phyloP scores from a whole-genome alignment of 2,113 vertebrate species.

The Elaphurus davidianus region DNA sequence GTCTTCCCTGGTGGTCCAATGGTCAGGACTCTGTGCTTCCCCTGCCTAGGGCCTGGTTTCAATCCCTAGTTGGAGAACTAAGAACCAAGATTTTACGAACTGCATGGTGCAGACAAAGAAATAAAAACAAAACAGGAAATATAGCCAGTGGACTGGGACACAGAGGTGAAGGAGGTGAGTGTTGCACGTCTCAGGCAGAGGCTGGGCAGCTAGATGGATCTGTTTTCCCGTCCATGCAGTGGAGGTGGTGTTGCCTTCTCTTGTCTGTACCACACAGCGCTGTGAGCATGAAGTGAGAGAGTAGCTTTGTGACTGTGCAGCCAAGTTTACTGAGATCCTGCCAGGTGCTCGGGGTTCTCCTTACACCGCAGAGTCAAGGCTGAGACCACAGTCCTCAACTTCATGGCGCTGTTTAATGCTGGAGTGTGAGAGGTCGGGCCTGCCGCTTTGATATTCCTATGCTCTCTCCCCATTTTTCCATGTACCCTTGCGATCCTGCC shows the following conservation, averaged over 20 bases:
- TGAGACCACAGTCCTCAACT: neutral
- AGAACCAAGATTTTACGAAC: neutral
- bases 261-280: neutral
- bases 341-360: neutral
- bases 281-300: neutral
- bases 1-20: neutral
- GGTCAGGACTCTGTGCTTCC: neutral
- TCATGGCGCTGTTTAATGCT: accelerated
- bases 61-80: neutral
- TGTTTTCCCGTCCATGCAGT: neutral
- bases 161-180: accelerated
- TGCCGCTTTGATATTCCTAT: neutral
- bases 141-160: neutral
- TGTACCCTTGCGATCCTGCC: neutral
- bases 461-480: neutral
- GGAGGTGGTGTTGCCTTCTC: neutral
- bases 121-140: neutral
- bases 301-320: accelerated
- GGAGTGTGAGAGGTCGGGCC: neutral
- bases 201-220: neutral
- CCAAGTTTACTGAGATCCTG: neutral
- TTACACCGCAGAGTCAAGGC: neutral
- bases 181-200: neutral
- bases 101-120: neutral
- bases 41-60: neutral